Evolutionary conservation across 2,888 invertebrate species (phyloP), one percentile per base, ranked within the genome.

Genomic region (Megaustenia siamemsis): DNA sequence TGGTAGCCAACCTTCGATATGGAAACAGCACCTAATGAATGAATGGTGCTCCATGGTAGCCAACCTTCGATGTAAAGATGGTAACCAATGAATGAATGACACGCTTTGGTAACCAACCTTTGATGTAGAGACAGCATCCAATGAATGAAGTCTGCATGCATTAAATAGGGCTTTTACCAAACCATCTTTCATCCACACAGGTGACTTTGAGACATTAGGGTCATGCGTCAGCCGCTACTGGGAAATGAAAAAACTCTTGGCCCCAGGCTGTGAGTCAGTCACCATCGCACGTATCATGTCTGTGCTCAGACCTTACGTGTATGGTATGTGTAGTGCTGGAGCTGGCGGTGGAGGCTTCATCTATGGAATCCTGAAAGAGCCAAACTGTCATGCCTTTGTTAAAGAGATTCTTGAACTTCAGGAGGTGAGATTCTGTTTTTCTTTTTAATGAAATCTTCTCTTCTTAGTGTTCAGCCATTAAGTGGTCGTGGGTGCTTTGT

Each of bases 331-430:
- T 82, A 89, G 94, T 90, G 94, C 94, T 0, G 94, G 94, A 1
- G 94, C 94, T 8, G 94, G 94, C 2, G 94, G 94, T 3, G 94
- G 94, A 0, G 94, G 94, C 15, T 94, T 94, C 89, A 87, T 94
- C 88, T 92, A 93, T 89, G 89, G 93, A 49, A 89, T 94, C 82
- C 90, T 93, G 82, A 92, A 91, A 84, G 89, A 94, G 56, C 76
- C 86, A 10, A n/a, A 43, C 24, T 80, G 68, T 69, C 82, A 71
- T 18, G 38, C 6, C 12, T 79, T 86, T 35, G 77, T 86, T 56
- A 63, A 53, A 35, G 76, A 78, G 28, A 71, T 86, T 21, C 75
- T 81, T 24, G 28, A 66, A n/a, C 63, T 53, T n/a, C 83, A 86
- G 60, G 84, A 83, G 45, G 87, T 87, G 32, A 73, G 82, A 18